phyloP scores from a whole-genome alignment of 1,140 invertebrate species.

The Carposina sasakii region DNA sequence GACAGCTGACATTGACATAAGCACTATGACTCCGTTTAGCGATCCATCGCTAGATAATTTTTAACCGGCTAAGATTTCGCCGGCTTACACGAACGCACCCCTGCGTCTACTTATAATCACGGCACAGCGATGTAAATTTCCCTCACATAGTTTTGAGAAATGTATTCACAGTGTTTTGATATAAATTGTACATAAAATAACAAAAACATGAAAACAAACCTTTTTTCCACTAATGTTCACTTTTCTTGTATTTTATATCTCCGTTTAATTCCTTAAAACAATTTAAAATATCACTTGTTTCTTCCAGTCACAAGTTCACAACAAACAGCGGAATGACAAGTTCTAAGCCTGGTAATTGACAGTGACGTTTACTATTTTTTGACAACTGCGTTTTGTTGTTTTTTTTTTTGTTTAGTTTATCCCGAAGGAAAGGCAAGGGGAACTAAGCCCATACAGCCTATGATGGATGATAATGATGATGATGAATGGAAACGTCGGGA shows the following conservation, averaged over 20 bases:
- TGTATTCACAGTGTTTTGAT: constrained; percentile 34
- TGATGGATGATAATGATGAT: no score
- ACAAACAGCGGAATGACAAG: constrained; percentile 35
- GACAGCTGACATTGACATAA: no score
- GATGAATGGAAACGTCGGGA: no score
- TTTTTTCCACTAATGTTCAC: constrained; percentile 32
- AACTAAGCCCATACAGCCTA: no score
- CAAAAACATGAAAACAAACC: constrained; percentile 33
- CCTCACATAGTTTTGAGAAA: constrained; percentile 37
- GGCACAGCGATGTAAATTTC: constrained; percentile 39
- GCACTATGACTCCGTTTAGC: no score
- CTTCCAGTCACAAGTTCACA: constrained; percentile 32
- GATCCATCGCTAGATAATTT: no score
- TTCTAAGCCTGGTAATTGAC: constrained; percentile 34
- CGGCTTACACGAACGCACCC: no score
- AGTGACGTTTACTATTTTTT: constrained; percentile 36
- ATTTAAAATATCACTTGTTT: constrained; percentile 27
- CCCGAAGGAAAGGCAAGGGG: no score
- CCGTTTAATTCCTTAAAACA: constrained; percentile 31
- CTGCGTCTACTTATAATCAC: no score
- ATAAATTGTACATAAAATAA: constrained; percentile 35
- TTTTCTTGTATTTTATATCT: constrained; percentile 30
- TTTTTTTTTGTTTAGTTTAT: no score
- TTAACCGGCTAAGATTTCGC: no score
- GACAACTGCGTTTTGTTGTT: constrained; percentile 34